phyloP scores from a whole-genome alignment of 2,888 invertebrate species.

The Priocnemis perturbator region DNA sequence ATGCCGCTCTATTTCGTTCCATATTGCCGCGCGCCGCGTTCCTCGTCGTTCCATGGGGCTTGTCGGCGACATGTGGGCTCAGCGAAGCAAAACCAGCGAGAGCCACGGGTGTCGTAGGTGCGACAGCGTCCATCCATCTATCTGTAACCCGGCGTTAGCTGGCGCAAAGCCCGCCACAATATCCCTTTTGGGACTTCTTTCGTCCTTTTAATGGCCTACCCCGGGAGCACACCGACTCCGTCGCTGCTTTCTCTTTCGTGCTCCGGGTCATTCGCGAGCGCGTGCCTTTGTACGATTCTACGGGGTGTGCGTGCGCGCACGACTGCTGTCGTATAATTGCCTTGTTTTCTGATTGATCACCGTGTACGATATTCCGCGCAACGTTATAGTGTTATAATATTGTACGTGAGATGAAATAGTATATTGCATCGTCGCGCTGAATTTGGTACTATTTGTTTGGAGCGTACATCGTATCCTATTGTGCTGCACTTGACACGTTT shows the following conservation, averaged over 20 bases:
- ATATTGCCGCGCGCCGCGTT: constrained; percentile 33
- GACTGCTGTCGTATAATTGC: too few relatives aligned
- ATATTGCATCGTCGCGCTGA: too few relatives aligned
- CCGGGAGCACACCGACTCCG: too few relatives aligned
- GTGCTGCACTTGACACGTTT: too few relatives aligned
- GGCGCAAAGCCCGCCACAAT: constrained; percentile 57
- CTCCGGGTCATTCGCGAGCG: neutral
- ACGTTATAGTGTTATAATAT: too few relatives aligned
- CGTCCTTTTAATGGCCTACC: constrained; percentile 69
- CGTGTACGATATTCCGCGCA: too few relatives aligned
- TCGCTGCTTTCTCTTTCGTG: neutral
- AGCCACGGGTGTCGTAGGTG: constrained; percentile 61
- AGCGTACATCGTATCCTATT: too few relatives aligned
- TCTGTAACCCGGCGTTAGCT: constrained; percentile 47
- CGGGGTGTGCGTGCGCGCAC: too few relatives aligned
- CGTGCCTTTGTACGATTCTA: neutral
- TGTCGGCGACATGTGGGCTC: constrained; percentile 72
- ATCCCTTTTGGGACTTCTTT: constrained; percentile 73
- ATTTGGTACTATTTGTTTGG: too few relatives aligned
- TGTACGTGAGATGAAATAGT: too few relatives aligned
- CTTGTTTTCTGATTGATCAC: too few relatives aligned
- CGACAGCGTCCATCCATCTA: constrained; percentile 67
- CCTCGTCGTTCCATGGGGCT: constrained; percentile 4
- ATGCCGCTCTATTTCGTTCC: too few relatives aligned
- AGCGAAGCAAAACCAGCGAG: constrained; percentile 71